Base-by-base conservation (phyloP, 1,140 invertebrate genomes). In the Halesus radiatus region DNA sequence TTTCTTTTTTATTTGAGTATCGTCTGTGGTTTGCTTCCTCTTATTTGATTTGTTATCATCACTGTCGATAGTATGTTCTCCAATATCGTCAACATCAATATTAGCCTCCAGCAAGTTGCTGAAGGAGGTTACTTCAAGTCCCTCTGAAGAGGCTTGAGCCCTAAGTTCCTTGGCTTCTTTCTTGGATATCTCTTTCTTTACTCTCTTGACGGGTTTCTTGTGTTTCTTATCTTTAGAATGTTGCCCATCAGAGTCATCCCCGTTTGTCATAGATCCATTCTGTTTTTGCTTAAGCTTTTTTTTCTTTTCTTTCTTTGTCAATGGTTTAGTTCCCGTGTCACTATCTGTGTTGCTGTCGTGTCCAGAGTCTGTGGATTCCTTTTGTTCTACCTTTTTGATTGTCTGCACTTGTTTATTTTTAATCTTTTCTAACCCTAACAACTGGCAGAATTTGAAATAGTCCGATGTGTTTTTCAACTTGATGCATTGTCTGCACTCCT, bases 161-260 rank as follows among this genome's bases (percentile, higher is more conserved):
- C 87, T 85, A 26, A 88, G 83, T 66, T 86, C 84, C 52, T 84
- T 85, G 32, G 86, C 83, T 83, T 88, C 85, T 76, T 88, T 89
- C 79, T 88, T 89, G 16, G 82, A 72, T 29, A 83, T 75, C 54
- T 80, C 79, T 68, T 80, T 79, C 29, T 32, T 53, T 16, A 58
- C 58, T 37, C 78, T 60, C 22, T 80, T 75, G n/a, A 66, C 52
- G n/a, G 16, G 52, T 37, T 76, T 76, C 50, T 37, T 64, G 16
- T 83, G 23, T 79, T 83, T 76, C 23, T 50, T 77, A 72, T 80
- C 74, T 8, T 53, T n/a, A 10, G 4, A 50, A 18, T 60, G 23
- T 60, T 53, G 32, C 16, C 85, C 23, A 76, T 85, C 10, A 53
- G 50, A 75, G 73, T 52, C 66, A 80, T 76, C 70, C 3, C 62